Base-by-base conservation (phyloP, 2,113 vertebrate species). In the Oriolus oriolus region DNA sequence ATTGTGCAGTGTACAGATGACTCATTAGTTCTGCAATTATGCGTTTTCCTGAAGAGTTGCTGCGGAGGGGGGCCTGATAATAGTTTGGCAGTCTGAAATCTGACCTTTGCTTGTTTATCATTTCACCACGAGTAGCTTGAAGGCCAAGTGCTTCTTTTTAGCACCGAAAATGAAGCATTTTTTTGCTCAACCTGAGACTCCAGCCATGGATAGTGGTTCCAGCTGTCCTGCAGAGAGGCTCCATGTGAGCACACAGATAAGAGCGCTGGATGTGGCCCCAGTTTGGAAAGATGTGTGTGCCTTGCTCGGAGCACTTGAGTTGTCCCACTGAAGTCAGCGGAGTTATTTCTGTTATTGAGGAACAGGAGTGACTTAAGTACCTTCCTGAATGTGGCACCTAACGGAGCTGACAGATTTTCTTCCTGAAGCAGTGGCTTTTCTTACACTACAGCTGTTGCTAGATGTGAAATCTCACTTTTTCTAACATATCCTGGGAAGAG, bases 21-120 rank as follows among this genome's bases (percentile, higher is more conserved):
- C 92, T 95, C 76, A 64, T 96, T 95, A 87, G 83, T 82, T 50
- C 86, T 76, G 73, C 90, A 90, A 75, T 94, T 81, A 90, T 19
- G 23, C 56, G 0, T 96, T 92, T 95, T 95, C 85, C 90, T 78
- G 64, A 91, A 86, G 79, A 84, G 56, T 21, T 78, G 52, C 64
- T 56, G 71, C 6, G 76, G 90, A 75, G 61, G 64, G 71, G 59
- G 76, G 39, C 10, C 50, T 44, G 75, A 64, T 87, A 80, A 90
- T 31, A 44, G n/a, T 87, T 91, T 86, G 71, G 37, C 86, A 61
- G 37, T 9, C 88, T 88, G 73, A 90, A 95, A 90, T 52, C 80
- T 86, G 93, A 91, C 88, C 88, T 92, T 93, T 80, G 66, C 68
- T 77, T 88, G 42, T 93, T 96, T 92, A 56, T 86, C 68, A 4